phyloP scores from a whole-genome alignment of 2,113 vertebrate genomes.

The Hyla sarda region DNA sequence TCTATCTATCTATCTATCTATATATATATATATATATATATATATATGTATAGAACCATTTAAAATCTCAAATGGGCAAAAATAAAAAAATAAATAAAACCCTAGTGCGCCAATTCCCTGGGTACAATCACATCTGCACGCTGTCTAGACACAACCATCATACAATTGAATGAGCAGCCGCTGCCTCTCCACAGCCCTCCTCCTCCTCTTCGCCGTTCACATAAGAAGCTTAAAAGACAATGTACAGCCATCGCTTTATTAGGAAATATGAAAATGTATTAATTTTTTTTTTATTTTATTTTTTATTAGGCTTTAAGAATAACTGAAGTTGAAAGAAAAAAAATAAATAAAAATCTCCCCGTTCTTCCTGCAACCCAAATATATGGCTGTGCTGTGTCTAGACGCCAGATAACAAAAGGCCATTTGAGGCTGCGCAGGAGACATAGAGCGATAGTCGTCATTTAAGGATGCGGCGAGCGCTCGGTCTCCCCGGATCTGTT shows the following conservation, averaged over 20 bases:
- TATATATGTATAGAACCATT: not conserved
- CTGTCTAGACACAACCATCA: conserved; percentile 51
- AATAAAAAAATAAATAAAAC: conserved; percentile 11
- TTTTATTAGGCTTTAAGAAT: conserved; percentile 33
- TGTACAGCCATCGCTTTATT: conserved; percentile 6
- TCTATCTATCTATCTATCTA: too few species aligned
- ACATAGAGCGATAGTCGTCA: conserved; percentile 26
- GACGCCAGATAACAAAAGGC: conserved; percentile 55
- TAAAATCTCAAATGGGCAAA: not conserved
- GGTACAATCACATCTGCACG: conserved; percentile 52
- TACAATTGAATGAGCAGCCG: conserved; percentile 14
- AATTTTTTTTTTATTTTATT: too few species aligned
- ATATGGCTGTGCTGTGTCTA: conserved; percentile 44
- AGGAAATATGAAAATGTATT: conserved; percentile 34
- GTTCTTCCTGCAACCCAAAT: conserved; percentile 26
- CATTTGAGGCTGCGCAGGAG: conserved; percentile 24
- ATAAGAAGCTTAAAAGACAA: conserved; percentile 41
- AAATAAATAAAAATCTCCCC: not conserved
- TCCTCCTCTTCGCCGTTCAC: not conserved
- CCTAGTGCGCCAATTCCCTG: not conserved
- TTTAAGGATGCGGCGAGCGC: conserved; percentile 44
- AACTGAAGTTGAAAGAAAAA: conserved; percentile 17
- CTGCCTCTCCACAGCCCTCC: not conserved
- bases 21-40: not conserved
- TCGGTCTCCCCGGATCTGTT: conserved; percentile 64